Evolutionary conservation across 2,797 vertebrate species (phyloP), one percentile per base, ranked within the genome.

Genomic region (Muscicapa comitata): DNA sequence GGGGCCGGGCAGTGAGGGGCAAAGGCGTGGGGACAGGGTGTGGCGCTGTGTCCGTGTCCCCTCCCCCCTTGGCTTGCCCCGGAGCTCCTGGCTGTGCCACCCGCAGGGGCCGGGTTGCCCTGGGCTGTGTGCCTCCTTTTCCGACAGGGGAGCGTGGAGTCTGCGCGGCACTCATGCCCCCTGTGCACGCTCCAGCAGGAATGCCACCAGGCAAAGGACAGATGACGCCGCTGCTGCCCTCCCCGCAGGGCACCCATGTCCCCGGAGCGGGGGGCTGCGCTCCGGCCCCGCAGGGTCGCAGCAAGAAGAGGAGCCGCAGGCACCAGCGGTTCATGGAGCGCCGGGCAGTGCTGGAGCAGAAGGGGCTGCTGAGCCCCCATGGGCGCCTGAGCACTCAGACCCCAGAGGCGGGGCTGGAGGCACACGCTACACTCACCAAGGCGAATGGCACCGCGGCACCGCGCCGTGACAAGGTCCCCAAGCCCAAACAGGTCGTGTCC

Each of bases 271-370:
- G 21, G 7, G 53, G 29, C 31, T 47, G 8, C 3, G 2, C 66
- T 35, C 81, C 53, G 24, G 7, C 68, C 48, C 24, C 29, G 0
- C 90, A 63, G 24, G 82, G 53, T 20, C 87, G 45, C 68, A 92
- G 94, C 63, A 98, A 97, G 96, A 98, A 96, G 83, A 97, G 62
- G 58, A 98, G 97, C 87, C 97, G 97, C 10, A 98, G 94, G 86
- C 97, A 98, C 85, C 96, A 97, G 77, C 94, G 98, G 9, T 98
- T 97, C 88, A 53, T 98, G 96, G 95, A 96, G 17, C 97, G 91
- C 17, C 97, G 97, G 77, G 90, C 88, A 0, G 80, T 98, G 78
- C 88, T 98, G 51, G 97, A 97, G 93, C 93, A 93, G 81, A 95
- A 84, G 84, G 94, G 96, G 28, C 74, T 97, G 53, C 92, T 96